phyloP scores from a whole-genome alignment of 2,888 invertebrate genomes.

The Andrena bicolor region DNA sequence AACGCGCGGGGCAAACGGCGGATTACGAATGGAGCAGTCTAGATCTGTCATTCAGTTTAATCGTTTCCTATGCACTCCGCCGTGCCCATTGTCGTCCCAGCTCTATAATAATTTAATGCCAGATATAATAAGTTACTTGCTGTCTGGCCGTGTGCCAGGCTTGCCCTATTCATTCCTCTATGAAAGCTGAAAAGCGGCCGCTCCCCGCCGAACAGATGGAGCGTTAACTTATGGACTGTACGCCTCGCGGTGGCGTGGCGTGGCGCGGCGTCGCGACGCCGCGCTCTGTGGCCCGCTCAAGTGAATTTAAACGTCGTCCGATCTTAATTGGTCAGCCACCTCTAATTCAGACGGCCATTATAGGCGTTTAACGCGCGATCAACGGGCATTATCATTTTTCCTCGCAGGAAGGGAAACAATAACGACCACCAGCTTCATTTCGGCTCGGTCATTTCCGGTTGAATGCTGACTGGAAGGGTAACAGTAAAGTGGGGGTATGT shows the following conservation, averaged over 20 bases:
- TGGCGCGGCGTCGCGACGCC: slow-evolving; percentile 24
- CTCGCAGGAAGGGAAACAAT: slow-evolving; percentile 26
- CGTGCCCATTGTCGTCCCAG: slow-evolving; percentile 83
- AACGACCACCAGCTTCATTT: slow-evolving; percentile 25
- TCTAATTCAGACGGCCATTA: slow-evolving; percentile 80
- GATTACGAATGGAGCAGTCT: slow-evolving; percentile 69
- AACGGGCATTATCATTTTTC: slow-evolving; percentile 48
- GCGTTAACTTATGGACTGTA: slow-evolving; percentile 80
- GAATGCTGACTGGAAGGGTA: background rate
- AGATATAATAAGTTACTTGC: slow-evolving; percentile 85
- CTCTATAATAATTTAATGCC: slow-evolving; percentile 85
- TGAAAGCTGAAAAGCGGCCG: slow-evolving; percentile 82
- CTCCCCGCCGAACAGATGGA: slow-evolving; percentile 75
- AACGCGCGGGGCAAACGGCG: slow-evolving; percentile 57
- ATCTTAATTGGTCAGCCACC: slow-evolving; percentile 80
- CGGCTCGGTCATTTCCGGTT: background rate
- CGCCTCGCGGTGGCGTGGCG: slow-evolving; percentile 70
- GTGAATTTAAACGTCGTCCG: slow-evolving; percentile 75
- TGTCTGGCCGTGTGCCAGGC: slow-evolving; percentile 83
- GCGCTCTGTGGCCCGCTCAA: slow-evolving; percentile 37
- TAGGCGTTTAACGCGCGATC: slow-evolving; percentile 62
- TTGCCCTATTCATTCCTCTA: slow-evolving; percentile 83
- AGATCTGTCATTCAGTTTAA: slow-evolving; percentile 83
- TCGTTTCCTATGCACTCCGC: slow-evolving; percentile 84
- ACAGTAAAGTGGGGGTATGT: background rate